Conservation (phyloP, 2,797 vertebrate species). For the Bradypodion pumilum region DNA sequence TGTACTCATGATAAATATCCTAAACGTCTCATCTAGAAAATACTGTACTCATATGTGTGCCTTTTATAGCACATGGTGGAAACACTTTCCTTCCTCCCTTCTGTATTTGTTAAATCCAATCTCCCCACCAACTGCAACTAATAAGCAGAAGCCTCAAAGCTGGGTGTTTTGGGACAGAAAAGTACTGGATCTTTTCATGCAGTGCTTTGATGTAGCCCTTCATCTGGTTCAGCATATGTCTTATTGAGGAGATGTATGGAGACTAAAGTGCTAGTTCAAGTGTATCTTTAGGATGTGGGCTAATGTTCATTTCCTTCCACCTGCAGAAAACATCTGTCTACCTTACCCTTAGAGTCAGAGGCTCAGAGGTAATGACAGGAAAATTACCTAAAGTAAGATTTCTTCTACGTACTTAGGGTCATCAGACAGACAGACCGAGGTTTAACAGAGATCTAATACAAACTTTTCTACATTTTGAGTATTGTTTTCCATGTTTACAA, state of each 20-base stretch:
- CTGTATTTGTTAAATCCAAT: neutral
- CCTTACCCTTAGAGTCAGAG: neutral
- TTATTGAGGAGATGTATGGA: neutral
- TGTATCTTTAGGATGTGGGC: neutral
- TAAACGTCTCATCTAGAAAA: neutral
- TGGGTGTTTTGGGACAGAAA: neutral
- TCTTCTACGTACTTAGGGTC: slow-evolving; percentile 6
- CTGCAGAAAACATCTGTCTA: slow-evolving; percentile 12
- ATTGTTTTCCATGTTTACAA: neutral
- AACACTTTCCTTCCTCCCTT: neutral
- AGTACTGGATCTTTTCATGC: neutral
- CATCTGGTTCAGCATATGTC: neutral
- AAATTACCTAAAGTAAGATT: neutral
- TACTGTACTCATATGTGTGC: neutral
- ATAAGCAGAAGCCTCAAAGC: neutral
- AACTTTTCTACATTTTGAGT: neutral
- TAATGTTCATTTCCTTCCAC: slow-evolving; percentile 21
- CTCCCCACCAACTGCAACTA: neutral
- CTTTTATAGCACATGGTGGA: neutral
- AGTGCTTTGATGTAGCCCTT: neutral
- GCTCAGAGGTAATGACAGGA: neutral
- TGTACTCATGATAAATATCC: neutral
- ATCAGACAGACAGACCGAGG: neutral
- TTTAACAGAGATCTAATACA: neutral
- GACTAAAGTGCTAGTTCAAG: neutral